phyloP scores from a whole-genome alignment of 2,113 vertebrate genomes.

The Nycticorax nycticorax region DNA sequence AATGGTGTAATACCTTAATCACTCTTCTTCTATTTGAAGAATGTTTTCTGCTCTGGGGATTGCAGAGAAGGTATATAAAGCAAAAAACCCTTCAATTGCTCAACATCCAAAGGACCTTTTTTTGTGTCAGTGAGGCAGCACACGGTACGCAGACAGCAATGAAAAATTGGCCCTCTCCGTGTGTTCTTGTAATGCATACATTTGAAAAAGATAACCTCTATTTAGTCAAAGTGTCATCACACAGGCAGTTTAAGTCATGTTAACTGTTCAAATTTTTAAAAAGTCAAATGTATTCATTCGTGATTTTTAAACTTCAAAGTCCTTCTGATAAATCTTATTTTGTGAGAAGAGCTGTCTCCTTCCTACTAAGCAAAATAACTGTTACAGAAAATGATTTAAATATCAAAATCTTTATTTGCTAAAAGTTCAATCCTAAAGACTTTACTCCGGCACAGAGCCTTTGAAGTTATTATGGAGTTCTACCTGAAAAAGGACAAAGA shows the following conservation, averaged over 20 bases:
- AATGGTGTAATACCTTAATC: not conserved
- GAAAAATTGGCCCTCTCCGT: accelerated
- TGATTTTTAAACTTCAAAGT: not conserved
- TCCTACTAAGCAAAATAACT: not conserved
- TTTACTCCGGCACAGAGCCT: not conserved
- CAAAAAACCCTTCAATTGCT: not conserved
- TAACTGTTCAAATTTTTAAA: not conserved
- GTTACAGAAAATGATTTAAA: not conserved
- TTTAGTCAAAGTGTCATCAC: not conserved
- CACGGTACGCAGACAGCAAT: not conserved
- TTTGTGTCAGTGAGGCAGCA: not conserved
- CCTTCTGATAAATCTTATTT: not conserved
- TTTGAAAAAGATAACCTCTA: not conserved
- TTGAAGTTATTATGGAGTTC: not conserved
- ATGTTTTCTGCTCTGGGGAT: not conserved
- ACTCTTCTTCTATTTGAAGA: not conserved
- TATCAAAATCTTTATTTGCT: not conserved
- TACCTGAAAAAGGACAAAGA: not conserved
- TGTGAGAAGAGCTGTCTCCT: not conserved
- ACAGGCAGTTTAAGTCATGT: not conserved
- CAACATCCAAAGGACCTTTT: not conserved
- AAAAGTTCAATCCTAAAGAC: not conserved
- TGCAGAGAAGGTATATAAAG: not conserved
- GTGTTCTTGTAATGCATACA: not conserved
- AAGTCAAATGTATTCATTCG: not conserved